These are phyloP conservation scores for Mus caroli DNA, from an alignment of 2,797 vertebrate genomes.

Conservation along the genomic window DNA sequence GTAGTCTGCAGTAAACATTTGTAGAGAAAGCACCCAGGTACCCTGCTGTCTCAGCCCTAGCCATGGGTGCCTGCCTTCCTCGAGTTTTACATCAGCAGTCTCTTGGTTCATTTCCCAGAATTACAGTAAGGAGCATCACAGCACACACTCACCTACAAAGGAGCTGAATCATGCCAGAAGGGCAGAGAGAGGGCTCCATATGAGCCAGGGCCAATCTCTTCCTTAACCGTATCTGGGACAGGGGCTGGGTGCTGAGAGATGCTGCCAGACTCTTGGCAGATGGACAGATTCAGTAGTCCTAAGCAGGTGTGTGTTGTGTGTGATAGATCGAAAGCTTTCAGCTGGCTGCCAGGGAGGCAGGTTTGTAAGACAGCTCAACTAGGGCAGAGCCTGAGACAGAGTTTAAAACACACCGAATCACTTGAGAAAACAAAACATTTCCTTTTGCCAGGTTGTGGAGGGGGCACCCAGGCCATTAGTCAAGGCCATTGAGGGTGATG, in stretches of 20 bases:
- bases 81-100: neutral
- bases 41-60: neutral
- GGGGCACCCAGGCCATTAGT: neutral
- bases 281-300: neutral
- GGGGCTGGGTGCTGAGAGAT: neutral
- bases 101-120: slow-evolving; percentile 3
- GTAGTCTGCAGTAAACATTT: neutral
- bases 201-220: neutral
- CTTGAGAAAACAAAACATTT: neutral
- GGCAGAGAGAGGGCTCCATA: neutral
- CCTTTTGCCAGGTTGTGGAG: neutral
- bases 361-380: neutral
- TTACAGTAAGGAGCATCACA: neutral
- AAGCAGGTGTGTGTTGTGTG: neutral
- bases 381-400: neutral
- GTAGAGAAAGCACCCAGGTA: neutral
- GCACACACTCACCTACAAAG: neutral
- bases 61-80: neutral
- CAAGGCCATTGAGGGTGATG: neutral
- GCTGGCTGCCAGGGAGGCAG: neutral
- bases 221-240: neutral
- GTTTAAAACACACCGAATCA: neutral
- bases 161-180: neutral
- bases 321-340: neutral
- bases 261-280: neutral